Conservation (phyloP, 1,140 invertebrate species). For the Rhopalosiphum padi region DNA sequence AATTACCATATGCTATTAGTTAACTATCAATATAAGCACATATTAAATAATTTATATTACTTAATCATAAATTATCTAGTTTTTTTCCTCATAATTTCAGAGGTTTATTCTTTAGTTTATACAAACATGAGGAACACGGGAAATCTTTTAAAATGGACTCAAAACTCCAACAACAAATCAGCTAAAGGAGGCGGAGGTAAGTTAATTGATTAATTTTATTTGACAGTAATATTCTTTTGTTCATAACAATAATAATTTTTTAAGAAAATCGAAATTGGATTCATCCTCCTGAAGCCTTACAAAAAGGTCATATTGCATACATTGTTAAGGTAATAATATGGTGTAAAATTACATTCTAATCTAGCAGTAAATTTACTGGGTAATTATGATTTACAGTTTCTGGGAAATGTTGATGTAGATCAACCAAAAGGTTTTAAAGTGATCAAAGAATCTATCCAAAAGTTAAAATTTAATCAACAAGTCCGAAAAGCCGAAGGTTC, state of each 20-base stretch:
- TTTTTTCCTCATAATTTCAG: not conserved
- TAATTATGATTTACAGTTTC: constrained; percentile 73
- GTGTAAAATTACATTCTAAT: not conserved
- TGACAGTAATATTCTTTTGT: not conserved
- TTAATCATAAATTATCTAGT: not conserved
- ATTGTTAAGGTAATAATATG: constrained; percentile 84
- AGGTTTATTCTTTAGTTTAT: not conserved
- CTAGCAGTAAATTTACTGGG: not conserved
- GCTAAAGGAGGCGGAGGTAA: constrained; percentile 58
- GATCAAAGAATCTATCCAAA: constrained; percentile 94
- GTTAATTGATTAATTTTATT: constrained; percentile 2
- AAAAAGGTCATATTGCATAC: constrained; percentile 94
- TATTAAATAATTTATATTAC: not conserved
- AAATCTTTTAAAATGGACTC: constrained; percentile 59
- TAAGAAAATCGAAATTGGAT: constrained; percentile 81
- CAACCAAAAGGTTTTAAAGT: constrained; percentile 96
- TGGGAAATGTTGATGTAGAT: constrained; percentile 91
- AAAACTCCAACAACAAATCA: constrained; percentile 59
- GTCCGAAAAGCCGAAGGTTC: constrained; percentile 89
- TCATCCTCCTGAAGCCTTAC: constrained; percentile 89
- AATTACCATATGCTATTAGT: not conserved
- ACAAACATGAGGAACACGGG: constrained; percentile 54
- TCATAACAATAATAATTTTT: constrained; percentile 60
- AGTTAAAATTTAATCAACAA: constrained; percentile 93
- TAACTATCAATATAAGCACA: not conserved